Base-by-base conservation (phyloP, 2,888 invertebrate species). In the Chromoteleia sp. region DNA sequence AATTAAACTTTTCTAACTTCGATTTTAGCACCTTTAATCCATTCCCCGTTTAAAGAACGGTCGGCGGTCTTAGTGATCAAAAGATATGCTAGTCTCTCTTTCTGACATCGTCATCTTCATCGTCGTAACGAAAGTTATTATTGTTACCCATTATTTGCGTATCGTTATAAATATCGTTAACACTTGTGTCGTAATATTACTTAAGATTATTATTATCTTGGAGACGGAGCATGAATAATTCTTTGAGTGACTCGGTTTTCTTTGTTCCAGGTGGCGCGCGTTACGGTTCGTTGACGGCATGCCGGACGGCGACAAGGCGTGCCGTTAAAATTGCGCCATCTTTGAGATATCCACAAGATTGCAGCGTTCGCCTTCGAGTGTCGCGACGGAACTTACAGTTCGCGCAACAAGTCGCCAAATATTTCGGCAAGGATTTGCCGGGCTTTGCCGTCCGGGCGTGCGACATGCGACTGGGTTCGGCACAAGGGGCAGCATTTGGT, bases 161-260 rank as follows among this genome's bases (percentile, higher is more conserved):
- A 39, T 75, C 17, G 39, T 59, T 59, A 68, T 77, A 43, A 70
- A 70, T 76, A 68, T 36, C 50, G 43, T 54, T 74, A 77, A 77
- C 70, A 63, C 17, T 52, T 63, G 50, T 43, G 30, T 30, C 45
- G 70, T 70, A 61, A 39, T 33, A 63, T 36, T 68, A 63, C 48
- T 70, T 61, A 54, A 54, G 56, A 48, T 63, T 52, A 77, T 74
- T 74, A 74, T 77, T 70, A 77, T 77, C 77, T 67, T 70, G 54
- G 48, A 63, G 70, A 77, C 70, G 56, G 77, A 70, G 68, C 63
- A 63, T 70, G 70, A 70, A 77, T 63, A 77, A 77, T 63, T 63
- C 33, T 70, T 68, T 39, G 48, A 30, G 10, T 50, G 39, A 29
- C 25, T 30, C 43, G 30, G 14, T 15, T 36, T 58, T 67, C 0